Evolutionary conservation across 2,888 invertebrate species (phyloP).

Genomic region (Caenorhabditis doughertyi): DNA sequence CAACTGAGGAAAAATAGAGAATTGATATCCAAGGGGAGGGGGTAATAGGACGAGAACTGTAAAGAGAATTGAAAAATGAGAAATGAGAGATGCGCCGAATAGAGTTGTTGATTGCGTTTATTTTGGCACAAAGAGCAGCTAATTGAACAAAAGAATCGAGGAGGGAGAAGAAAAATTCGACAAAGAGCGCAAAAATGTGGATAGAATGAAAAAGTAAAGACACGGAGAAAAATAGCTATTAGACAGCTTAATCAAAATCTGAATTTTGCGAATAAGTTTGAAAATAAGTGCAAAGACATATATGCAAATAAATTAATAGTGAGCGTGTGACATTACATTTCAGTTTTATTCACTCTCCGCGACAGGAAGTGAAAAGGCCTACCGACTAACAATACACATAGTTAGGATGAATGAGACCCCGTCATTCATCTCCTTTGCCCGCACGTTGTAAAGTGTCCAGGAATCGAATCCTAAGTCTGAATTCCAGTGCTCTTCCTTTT

Average conservation of each 20-base stretch:
- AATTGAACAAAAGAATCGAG: slow-evolving; percentile 59
- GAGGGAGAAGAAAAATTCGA: slow-evolving; percentile 26
- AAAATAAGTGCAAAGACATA: slow-evolving; percentile 6
- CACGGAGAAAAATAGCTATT: background rate
- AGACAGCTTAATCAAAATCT: background rate
- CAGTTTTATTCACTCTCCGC: slow-evolving; percentile 38
- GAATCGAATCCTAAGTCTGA: slow-evolving; percentile 55
- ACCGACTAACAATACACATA: slow-evolving; percentile 65
- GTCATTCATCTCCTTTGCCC: slow-evolving; percentile 50
- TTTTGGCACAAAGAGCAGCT: slow-evolving; percentile 61
- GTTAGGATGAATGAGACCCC: slow-evolving; percentile 63
- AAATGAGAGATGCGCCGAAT: slow-evolving; percentile 22
- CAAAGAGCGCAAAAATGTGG: slow-evolving; percentile 32
- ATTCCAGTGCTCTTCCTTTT: slow-evolving; percentile 53
- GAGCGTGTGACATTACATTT: slow-evolving; percentile 30
- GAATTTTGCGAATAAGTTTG: background rate
- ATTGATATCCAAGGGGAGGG: background rate
- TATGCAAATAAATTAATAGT: slow-evolving; percentile 28
- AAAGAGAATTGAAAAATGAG: slow-evolving; percentile 33
- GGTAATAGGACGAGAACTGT: slow-evolving; percentile 39
- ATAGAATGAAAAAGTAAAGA: slow-evolving; percentile 11
- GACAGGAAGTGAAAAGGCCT: slow-evolving; percentile 59
- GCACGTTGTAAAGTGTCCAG: slow-evolving; percentile 60
- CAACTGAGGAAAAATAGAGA: background rate
- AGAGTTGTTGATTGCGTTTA: slow-evolving; percentile 57